Evolutionary conservation across 2,113 vertebrate genomes (phyloP).

Genomic region (Danionella cerebrum): DNA sequence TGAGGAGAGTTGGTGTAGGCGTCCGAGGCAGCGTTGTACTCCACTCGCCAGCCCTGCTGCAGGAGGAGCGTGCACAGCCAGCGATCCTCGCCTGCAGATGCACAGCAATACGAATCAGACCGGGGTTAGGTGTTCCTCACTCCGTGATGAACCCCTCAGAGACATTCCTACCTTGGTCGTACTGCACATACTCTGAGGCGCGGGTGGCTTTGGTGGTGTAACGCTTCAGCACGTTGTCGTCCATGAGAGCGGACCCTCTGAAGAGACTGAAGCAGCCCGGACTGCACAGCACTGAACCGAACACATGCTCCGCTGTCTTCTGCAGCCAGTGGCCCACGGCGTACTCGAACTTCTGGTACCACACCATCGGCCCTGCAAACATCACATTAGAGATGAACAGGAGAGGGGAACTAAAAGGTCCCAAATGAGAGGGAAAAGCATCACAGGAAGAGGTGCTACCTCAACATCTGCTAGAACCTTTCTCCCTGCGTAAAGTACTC

Average conservation of each 20-base stretch:
- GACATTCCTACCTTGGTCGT: slow-evolving; percentile 76
- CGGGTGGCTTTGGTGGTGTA: slow-evolving; percentile 65
- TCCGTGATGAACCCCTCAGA: too few relatives aligned
- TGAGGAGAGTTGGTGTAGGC: slow-evolving; percentile 74
- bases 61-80: slow-evolving; percentile 74
- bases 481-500: too few relatives aligned
- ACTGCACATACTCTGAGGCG: slow-evolving; percentile 68
- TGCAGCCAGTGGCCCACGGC: slow-evolving; percentile 76
- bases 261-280: slow-evolving; percentile 76
- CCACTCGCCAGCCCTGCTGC: slow-evolving; percentile 74
- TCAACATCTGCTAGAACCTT: too few relatives aligned
- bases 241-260: slow-evolving; percentile 69
- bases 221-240: slow-evolving; percentile 68
- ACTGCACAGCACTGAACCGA: slow-evolving; percentile 72
- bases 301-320: slow-evolving; percentile 74
- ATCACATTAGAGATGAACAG: too few relatives aligned
- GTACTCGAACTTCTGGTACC: slow-evolving; percentile 80
- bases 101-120: too few relatives aligned
- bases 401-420: too few relatives aligned
- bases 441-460: too few relatives aligned
- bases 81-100: slow-evolving; percentile 68
- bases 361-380: slow-evolving; percentile 71
- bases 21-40: slow-evolving; percentile 75
- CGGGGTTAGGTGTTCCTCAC: too few relatives aligned
- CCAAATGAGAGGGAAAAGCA: too few relatives aligned